Base-by-base conservation (phyloP, 2,888 invertebrate species). In the Nycteola revayana region DNA sequence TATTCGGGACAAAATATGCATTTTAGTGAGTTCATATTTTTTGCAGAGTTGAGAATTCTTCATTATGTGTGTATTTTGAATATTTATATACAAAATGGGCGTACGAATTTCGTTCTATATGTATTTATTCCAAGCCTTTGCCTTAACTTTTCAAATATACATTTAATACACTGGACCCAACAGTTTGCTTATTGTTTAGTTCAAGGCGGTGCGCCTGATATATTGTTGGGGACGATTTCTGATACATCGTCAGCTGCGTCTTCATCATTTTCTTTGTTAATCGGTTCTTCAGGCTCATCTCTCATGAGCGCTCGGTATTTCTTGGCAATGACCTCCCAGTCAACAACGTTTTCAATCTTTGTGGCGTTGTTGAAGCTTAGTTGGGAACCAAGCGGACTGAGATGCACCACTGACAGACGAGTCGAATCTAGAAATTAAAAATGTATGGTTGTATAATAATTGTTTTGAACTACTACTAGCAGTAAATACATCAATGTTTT, bases 311-410 rank as follows among this genome's bases (percentile, higher is more conserved):
- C 94, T 9, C 96, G 90, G 74, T 97, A 97, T 71, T 96, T 96
- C 83, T 95, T 95, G 10, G 96, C 94, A 38, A 97, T 96, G 1
- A 93, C 90, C 63, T 96, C 95, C 97, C 97, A 97, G 74, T 97
- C 96, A 1, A 95, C 95, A 4, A 97, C 96, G 64, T 94, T 95
- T 72, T 96, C 96, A 53, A 96, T 96, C 54, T 95, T 91, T 27
- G 93, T 94, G 29, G 92, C 92, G 49, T 93, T 93, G 64, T 92
- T 93, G 81, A 96, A 95, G 66, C 96, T 95, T 48, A 95, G 80
- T 72, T 96, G 95, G 0, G 96, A 96, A 14, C 96, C 96, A 7
- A 96, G 80, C 0, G 96, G 96, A 69, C 95, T 95, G 34, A 96
- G 80, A 69, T 95, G 96, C 8, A 94, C 94, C 22, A 95, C 94